These are phyloP conservation scores for Phoebastria nigripes DNA, from an alignment of 2,797 vertebrate genomes.

Conservation along the genomic window DNA sequence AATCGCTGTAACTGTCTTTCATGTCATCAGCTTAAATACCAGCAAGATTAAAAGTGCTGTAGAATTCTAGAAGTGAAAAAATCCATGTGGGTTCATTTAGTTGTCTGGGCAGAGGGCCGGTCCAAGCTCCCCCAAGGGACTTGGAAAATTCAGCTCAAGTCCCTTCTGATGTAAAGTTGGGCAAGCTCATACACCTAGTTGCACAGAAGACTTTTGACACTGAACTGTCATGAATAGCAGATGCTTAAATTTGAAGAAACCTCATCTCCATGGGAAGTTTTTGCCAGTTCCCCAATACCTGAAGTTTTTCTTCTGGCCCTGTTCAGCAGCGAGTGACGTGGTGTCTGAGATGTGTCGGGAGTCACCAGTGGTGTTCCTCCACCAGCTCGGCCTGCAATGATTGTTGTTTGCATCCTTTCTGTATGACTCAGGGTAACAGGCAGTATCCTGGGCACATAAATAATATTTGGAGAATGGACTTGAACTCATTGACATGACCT, in stretches of 20 bases:
- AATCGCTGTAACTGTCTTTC: not conserved
- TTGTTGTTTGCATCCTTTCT: not conserved
- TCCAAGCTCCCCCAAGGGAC: not conserved
- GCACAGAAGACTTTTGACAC: not conserved
- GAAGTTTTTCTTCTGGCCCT: not conserved
- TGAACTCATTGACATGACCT: not conserved
- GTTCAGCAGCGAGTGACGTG: not conserved
- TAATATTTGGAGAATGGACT: not conserved
- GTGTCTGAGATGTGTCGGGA: not conserved
- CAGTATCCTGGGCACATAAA: not conserved
- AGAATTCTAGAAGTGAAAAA: not conserved
- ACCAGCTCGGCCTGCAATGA: not conserved
- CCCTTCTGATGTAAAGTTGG: not conserved
- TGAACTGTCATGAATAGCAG: not conserved
- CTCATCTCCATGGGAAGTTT: not conserved
- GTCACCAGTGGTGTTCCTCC: not conserved
- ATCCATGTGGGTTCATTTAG: not conserved
- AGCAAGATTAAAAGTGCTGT: not conserved
- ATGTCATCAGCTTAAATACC: not conserved
- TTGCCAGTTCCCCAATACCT: not conserved
- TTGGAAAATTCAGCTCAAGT: not conserved
- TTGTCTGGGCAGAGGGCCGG: not conserved
- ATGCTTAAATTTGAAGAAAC: not conserved
- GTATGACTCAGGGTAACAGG: not conserved
- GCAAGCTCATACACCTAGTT: not conserved